phyloP scores from a whole-genome alignment of 1,140 invertebrate species.

The Drosophila kanapiae region DNA sequence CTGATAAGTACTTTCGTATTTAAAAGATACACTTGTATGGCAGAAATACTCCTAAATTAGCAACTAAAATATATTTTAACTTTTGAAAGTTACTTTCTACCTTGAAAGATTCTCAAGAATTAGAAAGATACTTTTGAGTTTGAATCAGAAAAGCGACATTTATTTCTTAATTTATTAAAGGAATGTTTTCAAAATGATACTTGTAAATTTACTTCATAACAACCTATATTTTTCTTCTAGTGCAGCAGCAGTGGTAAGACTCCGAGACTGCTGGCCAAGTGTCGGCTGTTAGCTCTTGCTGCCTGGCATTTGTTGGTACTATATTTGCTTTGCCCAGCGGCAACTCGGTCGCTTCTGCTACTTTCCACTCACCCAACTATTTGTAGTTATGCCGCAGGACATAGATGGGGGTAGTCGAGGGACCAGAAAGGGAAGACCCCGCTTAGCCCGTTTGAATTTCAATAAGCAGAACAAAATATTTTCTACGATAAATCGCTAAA shows the following conservation, averaged over 20 bases:
- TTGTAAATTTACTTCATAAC: neutral
- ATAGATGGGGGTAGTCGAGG: neutral
- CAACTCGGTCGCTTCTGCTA: conserved; percentile 44
- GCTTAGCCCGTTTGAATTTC: conserved; percentile 66
- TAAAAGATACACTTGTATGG: too few species aligned
- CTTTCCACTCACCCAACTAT: conserved; percentile 46
- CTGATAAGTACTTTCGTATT: too few species aligned
- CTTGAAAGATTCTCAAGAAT: too few species aligned
- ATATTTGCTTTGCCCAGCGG: conserved; percentile 67
- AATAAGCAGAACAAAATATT: conserved; percentile 73
- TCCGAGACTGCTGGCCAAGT: conserved; percentile 52
- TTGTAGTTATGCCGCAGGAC: conserved; percentile 20
- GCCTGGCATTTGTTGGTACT: conserved; percentile 40
- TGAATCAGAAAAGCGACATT: neutral
- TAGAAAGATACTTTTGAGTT: neutral
- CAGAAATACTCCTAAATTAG: neutral
- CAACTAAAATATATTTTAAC: neutral
- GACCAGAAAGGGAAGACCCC: conserved; percentile 18
- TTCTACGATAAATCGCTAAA: conserved; percentile 66
- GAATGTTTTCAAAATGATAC: neutral
- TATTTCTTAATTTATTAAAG: neutral
- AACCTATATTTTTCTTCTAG: neutral
- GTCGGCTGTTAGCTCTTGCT: conserved; percentile 34
- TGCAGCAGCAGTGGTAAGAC: neutral
- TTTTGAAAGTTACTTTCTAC: neutral